Evolutionary conservation across 2,113 vertebrate genomes (phyloP), one percentile per base, ranked within the genome.

Genomic region (Notiomystis cincta): DNA sequence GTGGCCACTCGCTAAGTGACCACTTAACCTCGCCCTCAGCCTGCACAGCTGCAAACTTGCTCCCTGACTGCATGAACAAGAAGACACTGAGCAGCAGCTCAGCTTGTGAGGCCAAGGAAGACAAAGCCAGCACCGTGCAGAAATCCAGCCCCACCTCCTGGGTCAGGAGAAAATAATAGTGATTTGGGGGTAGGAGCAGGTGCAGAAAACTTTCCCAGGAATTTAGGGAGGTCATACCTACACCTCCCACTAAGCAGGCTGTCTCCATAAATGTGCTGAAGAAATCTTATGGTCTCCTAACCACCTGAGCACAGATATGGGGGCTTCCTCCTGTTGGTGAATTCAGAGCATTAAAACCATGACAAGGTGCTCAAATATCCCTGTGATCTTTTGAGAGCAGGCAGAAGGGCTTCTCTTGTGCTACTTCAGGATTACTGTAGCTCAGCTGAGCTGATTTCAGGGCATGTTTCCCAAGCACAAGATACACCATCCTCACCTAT

Each of bases 1-100:
- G 51, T 3, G 12, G 35, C 47, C 21, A 27, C 37, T 50, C 60
- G 22, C 53, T 76, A 72, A 94, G 40, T 3, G 2, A 60, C 24
- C 4, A 4, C 80, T n/a, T 66, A 56, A 86, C 45, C 80, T 79
- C 0, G 0, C 14, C 38, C 75, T 65, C 1, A 2, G 37, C 51
- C 37, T 27, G 42, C 60, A 75, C 65, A 91, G 69, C 69, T 82
- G 33, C 73, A 81, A 33, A 77, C 7, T 11, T 60, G 67, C 40
- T 81, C 70, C 47, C 14, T 1, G 5, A 15, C 19, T 13, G 14
- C 2, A 2, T 0, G n/a, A 40, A 61, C 15, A 61, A 51, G 48
- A 31, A 35, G 30, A 80, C 21, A 61, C 24, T 4, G 31, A 89
- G 61, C 42, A 79, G 44, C 60, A 71, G 45, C 62, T 87, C 62